phyloP scores from a whole-genome alignment of 2,113 vertebrate species.

The Podilymbus podiceps region DNA sequence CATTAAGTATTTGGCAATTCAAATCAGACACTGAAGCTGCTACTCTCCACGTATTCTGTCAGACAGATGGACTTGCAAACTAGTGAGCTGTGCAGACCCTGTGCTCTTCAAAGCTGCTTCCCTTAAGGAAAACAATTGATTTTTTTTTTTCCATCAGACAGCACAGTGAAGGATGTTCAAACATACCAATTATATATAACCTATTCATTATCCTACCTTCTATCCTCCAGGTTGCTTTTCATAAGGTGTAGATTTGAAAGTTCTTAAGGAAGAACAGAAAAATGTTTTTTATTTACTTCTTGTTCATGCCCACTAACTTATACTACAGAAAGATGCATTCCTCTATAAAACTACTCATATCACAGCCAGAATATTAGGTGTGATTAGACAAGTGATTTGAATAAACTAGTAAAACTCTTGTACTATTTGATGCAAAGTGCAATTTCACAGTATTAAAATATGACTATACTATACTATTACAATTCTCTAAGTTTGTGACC shows the following conservation, averaged over 20 bases:
- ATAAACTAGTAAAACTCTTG: neutral
- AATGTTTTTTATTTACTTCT: neutral
- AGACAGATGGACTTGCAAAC: neutral
- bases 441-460: neutral
- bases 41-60: neutral
- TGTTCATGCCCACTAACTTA: neutral
- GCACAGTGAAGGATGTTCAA: neutral
- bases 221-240: neutral
- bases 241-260: neutral
- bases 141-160: neutral
- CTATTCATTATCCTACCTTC: neutral
- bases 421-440: neutral
- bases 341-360: neutral
- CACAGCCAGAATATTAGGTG: neutral
- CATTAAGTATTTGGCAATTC: slow-evolving; percentile 1
- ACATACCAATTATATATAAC: neutral
- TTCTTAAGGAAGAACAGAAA: neutral
- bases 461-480: neutral
- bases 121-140: neutral
- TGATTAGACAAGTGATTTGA: neutral
- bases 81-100: neutral
- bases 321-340: neutral
- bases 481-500: neutral
- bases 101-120: neutral
- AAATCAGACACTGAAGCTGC: neutral